Base-by-base conservation (phyloP, 2,797 vertebrate genomes). In the Denticeps clupeoides region DNA sequence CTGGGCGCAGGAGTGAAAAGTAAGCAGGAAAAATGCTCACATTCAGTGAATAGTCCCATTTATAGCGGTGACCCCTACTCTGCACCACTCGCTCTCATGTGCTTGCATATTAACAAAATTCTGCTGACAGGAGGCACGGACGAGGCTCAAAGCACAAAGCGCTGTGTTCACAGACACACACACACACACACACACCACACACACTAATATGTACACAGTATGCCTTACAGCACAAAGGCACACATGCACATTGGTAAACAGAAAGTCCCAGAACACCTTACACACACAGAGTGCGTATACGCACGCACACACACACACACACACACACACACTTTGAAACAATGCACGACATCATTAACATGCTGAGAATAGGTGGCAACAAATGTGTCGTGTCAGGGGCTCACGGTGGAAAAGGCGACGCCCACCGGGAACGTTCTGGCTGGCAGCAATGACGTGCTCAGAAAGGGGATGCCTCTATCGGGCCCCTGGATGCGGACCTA, bases 41-140 rank as follows among this genome's bases (percentile, higher is more conserved):
- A 48, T 47, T 13, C 11, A 45, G 42, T 29, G 32, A 25, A 54
- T 33, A 31, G 32, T 25, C 12, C 24, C 42, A 16, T 47, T 52
- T 57, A 45, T 51, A 47, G 47, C 41, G 7, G 46, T 55, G 55
- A 58, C 62, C 55, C 51, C 48, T 60, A 55, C 58, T 51, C 55
- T 49, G 47, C 48, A 42, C 44, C 54, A 52, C 49, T 55, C 46
- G 54, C 16, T 45, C 48, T 53, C 28, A 60, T 64, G 60, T 64
- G 62, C 62, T 58, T 60, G 54, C 58, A 64, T 61, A 64, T 61
- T 61, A 60, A 49, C 32, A 32, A 49, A 59, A 56, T 53, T 51
- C 50, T 59, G 63, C 59, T 65, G 63, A 65, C 59, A 35, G 53
- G n/a, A 43, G 33, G 51, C 40, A 29, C n/a, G 4, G 4, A 24